phyloP scores from a whole-genome alignment of 2,888 invertebrate genomes.

The Watsonalla binaria region DNA sequence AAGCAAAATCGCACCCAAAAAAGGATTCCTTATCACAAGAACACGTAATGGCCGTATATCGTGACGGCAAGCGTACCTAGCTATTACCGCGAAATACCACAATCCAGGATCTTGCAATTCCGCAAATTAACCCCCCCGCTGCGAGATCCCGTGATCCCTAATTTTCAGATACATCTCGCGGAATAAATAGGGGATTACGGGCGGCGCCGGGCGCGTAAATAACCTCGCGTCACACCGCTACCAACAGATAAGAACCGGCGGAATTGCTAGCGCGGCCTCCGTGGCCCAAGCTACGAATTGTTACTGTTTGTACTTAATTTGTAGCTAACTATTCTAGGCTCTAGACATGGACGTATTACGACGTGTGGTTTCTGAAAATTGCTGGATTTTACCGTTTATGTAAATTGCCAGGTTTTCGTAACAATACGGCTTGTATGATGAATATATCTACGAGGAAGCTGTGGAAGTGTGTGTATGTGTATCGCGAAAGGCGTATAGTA shows the following conservation, averaged over 20 bases:
- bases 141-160: constrained; percentile 68
- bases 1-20: not conserved
- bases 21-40: constrained; percentile 32
- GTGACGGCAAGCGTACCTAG: constrained; percentile 17
- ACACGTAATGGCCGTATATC: constrained; percentile 39
- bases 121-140: constrained; percentile 63
- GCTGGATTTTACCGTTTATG: too few relatives aligned
- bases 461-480: too few relatives aligned
- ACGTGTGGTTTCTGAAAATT: too few relatives aligned
- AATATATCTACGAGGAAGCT: too few relatives aligned
- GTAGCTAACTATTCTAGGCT: not conserved
- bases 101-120: constrained; percentile 30
- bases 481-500: too few relatives aligned
- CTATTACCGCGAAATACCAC: constrained; percentile 23
- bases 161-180: constrained; percentile 77
- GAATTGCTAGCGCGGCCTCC: constrained; percentile 51
- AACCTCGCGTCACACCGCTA: constrained; percentile 64
- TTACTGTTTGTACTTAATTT: not conserved
- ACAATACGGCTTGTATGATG: too few relatives aligned
- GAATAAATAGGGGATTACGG: constrained; percentile 78
- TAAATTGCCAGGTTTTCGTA: too few relatives aligned
- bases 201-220: constrained; percentile 70
- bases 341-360: too few relatives aligned
- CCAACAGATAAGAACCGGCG: constrained; percentile 63
- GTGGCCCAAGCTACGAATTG: constrained; percentile 13